Evolutionary conservation across 1,140 invertebrate genomes (phyloP), one percentile per base, ranked within the genome.

Genomic region (Cyclina sinensis): DNA sequence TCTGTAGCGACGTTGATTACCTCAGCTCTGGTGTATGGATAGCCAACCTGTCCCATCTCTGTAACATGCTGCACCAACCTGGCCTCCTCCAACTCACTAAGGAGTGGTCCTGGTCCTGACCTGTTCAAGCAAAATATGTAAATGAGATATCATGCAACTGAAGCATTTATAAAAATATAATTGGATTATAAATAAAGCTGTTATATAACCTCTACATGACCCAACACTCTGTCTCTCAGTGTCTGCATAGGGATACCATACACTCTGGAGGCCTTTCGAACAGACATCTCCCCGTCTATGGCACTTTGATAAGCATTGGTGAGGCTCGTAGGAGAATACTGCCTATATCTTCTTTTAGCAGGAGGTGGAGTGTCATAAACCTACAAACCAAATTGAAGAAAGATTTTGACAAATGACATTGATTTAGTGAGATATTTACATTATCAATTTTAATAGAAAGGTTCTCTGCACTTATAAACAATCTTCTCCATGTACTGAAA

Each of bases 61-160:
- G 16, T 73, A 1, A 73, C 9, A 18, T 73, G 68, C 1, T 16
- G 2, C 1, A 73, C 68, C 32, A 73, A 21, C 7, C 32, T 37
- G 27, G 62, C 54, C 35, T 82, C 80, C 32, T 82, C 54, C 16
- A 30, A 21, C 57, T 65, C 30, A 65, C 16, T 59, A 43, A 82
- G 27, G 5, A 82, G 16, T 39, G 80, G 80, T 18, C 27, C 80
- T 30, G 51, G 80, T n/a, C 80, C 80, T n/a, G 80, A 46, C 21
- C 43, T 54, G 37, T 54, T 7, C 21, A 54, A 54, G 18, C 21
- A 54, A 54, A 18, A 54, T 54, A 46, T n/a, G 3, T 18, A n/a
- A n/a, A 54, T 12, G 21, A 54, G 9, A 54, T 46, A n/a, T 54
- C 7, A 14, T 18, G 21, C 21, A 54, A 46, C 16, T 46, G 43